Evolutionary conservation across 2,797 vertebrate genomes (phyloP), one percentile per base, ranked within the genome.

Genomic region (Neopelma chrysocephalum): DNA sequence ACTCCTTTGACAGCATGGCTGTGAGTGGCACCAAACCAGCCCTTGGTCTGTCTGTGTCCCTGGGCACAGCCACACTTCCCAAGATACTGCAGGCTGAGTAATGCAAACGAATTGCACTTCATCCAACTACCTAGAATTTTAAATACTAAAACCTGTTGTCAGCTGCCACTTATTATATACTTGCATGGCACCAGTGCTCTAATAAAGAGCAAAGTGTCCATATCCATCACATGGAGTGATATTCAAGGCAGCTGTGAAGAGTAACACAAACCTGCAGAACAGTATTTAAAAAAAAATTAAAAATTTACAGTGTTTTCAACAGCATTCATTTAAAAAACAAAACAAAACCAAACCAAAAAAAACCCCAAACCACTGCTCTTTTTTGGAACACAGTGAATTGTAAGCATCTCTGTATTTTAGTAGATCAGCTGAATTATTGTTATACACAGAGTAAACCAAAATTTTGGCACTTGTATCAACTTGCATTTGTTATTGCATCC

Each of bases 391-490:
- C 77, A 93, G 92, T 93, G 89, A 95, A 86, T 93, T 96, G 97
- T 83, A 94, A 91, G 94, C 45, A 96, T 47, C 71, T 91, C 96
- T 89, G 65, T 23, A 80, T 69, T 91, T 89, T 79, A 94, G 89
- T 7, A 82, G 47, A 96, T 79, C 58, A 83, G 27, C 26, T 94
- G 43, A 50, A 75, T 81, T 94, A 83, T 66, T 89, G 89, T 87
- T 81, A 45, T 10, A 66, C 53, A 94, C 70, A 89, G 38, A 96
- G 72, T 58, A 96, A 97, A 85, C 57, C 42, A 94, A 45, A 73
- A 94, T 79, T 96, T 97, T 98, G 98, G 98, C 98, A 98, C 98
- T 97, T 97, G 18, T 40, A 96, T 66, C 75, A 95, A 62, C 75
- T 93, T 89, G 88, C 34, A 70, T 87, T 95, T 90, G 82, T 97